Evolutionary conservation across 2,113 vertebrate genomes (phyloP).

Genomic region (Misgurnus mizolepis): DNA sequence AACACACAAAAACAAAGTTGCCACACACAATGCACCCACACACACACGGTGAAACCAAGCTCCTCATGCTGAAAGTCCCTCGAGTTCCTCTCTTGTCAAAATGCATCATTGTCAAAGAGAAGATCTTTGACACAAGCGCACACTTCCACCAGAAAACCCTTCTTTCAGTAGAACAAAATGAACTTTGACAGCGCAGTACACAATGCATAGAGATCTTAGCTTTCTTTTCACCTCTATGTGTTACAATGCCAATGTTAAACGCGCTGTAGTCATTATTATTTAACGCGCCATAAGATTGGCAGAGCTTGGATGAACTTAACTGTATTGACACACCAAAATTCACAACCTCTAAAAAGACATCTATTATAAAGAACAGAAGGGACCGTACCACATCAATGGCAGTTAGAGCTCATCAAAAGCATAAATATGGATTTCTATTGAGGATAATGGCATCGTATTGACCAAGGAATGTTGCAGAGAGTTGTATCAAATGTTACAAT

Average conservation of each 20-base stretch:
- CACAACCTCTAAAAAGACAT: background rate
- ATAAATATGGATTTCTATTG: conserved; percentile 1
- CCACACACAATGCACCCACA: background rate
- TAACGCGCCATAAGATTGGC: background rate
- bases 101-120: conserved; percentile 16
- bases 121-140: conserved; percentile 20
- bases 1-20: background rate
- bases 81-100: conserved; percentile 15
- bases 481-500: background rate
- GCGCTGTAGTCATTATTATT: no score
- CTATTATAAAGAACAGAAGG: background rate
- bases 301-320: background rate
- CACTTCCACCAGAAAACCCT: conserved; percentile 17
- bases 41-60: conserved; percentile 1
- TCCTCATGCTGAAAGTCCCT: conserved; percentile 1
- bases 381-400: background rate
- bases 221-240: background rate
- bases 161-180: background rate
- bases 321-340: background rate
- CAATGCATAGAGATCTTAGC: background rate
- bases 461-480: background rate
- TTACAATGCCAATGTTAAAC: background rate
- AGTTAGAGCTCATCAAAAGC: conserved; percentile 3
- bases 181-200: conserved; percentile 3
- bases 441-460: background rate